Conservation (phyloP, 1,140 invertebrate species). For the Ladona fulva region DNA sequence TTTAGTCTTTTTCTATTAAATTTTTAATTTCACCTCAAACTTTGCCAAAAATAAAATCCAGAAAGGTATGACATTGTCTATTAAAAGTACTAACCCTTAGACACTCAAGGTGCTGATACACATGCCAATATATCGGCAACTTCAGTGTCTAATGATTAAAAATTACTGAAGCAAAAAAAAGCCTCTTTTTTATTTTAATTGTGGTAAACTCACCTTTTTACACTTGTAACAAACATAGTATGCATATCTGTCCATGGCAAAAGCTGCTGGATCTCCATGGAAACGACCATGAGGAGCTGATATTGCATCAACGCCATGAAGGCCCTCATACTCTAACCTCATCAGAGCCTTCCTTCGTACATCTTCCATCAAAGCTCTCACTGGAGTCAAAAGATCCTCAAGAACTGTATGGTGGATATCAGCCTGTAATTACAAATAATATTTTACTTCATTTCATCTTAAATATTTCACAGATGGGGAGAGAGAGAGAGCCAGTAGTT, state of each 20-base stretch:
- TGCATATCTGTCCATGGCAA: conserved; percentile 95
- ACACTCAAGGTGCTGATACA: no score
- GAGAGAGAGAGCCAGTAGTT: no score
- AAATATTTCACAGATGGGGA: no score
- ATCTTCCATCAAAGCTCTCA: conserved; percentile 76
- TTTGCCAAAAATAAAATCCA: no score
- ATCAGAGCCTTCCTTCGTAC: conserved; percentile 89
- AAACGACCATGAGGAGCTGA: conserved; percentile 55
- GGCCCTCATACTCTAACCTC: conserved; percentile 92
- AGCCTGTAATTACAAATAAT: conserved; percentile 37
- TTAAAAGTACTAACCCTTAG: no score
- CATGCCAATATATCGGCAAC: no score
- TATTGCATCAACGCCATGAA: conserved; percentile 67
- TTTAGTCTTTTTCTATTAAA: background rate
- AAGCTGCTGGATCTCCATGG: conserved; percentile 70
- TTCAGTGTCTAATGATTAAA: no score
- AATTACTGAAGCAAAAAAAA: no score
- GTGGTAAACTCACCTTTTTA: conserved; percentile 57
- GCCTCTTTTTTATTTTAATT: no score
- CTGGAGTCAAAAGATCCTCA: conserved; percentile 65
- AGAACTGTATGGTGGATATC: conserved; percentile 77
- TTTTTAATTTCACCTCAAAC: background rate
- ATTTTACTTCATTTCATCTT: background rate
- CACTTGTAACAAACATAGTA: conserved; percentile 99
- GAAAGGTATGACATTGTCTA: no score